phyloP scores from a whole-genome alignment of 2,797 vertebrate species.

The Hydrolagus colliei region DNA sequence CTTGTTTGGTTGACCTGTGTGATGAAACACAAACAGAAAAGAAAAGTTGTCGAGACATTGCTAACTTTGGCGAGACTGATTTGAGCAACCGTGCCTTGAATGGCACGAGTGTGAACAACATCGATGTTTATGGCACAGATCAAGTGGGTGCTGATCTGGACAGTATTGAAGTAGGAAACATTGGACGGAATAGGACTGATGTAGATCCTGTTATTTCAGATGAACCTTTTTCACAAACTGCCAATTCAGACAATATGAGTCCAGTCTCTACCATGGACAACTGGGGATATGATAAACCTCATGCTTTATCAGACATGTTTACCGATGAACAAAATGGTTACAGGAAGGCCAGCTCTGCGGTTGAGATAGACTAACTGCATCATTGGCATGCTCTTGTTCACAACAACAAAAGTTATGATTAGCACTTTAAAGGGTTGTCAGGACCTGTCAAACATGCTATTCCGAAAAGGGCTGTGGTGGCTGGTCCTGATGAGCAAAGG shows the following conservation, averaged over 20 bases:
- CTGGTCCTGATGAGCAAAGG: too few relatives aligned
- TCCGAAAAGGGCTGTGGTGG: too few relatives aligned
- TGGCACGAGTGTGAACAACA: not conserved
- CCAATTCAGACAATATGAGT: not conserved
- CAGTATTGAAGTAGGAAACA: not conserved
- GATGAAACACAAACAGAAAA: not conserved
- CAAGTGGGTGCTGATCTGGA: not conserved
- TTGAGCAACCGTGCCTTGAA: not conserved
- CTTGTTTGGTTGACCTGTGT: not conserved
- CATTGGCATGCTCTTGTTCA: not conserved
- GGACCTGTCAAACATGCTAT: too few relatives aligned
- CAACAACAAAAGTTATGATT: not conserved
- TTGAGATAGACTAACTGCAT: not conserved
- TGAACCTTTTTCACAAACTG: too few relatives aligned
- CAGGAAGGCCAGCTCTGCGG: not conserved
- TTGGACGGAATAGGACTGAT: not conserved
- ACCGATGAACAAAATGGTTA: not conserved
- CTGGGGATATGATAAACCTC: constrained; percentile 29
- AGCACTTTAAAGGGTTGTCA: too few relatives aligned
- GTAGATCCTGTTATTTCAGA: too few relatives aligned
- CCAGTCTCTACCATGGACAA: not conserved
- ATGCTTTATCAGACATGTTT: not conserved
- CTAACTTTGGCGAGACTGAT: not conserved
- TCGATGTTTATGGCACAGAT: not conserved
- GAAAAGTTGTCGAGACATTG: not conserved